phyloP scores from a whole-genome alignment of 2,797 vertebrate species.

The Alcedo atthis region DNA sequence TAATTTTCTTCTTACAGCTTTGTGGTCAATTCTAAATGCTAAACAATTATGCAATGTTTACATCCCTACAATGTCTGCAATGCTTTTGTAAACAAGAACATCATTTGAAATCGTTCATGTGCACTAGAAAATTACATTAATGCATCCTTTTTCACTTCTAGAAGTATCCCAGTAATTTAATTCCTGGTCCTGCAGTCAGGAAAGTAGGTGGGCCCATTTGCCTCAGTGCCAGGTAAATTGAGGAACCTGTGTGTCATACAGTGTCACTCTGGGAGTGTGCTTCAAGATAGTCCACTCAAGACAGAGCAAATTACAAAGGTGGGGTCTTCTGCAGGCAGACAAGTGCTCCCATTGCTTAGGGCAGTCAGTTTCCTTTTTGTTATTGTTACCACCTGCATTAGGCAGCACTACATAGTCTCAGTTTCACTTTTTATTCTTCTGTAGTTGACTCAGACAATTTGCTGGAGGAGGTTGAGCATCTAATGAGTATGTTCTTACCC shows the following conservation, averaged over 20 bases:
- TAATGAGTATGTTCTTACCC: neutral
- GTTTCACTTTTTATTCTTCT: slow-evolving; percentile 58
- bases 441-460: slow-evolving; percentile 30
- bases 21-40: neutral
- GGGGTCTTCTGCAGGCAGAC: neutral
- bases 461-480: neutral
- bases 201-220: neutral
- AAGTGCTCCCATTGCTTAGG: neutral
- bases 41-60: neutral
- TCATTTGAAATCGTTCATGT: neutral
- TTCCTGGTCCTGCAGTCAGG: neutral
- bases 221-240: neutral
- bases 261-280: neutral
- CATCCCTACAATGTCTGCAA: neutral
- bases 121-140: neutral
- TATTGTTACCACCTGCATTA: neutral
- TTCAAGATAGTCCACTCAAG: neutral
- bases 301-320: neutral
- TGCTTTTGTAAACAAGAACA: neutral
- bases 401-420: neutral
- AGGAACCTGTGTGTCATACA: neutral
- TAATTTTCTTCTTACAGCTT: neutral
- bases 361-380: neutral
- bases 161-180: neutral
- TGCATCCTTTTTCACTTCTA: neutral